Evolutionary conservation across 1,140 invertebrate species (phyloP).

Genomic region (Cydia fagiglandana): DNA sequence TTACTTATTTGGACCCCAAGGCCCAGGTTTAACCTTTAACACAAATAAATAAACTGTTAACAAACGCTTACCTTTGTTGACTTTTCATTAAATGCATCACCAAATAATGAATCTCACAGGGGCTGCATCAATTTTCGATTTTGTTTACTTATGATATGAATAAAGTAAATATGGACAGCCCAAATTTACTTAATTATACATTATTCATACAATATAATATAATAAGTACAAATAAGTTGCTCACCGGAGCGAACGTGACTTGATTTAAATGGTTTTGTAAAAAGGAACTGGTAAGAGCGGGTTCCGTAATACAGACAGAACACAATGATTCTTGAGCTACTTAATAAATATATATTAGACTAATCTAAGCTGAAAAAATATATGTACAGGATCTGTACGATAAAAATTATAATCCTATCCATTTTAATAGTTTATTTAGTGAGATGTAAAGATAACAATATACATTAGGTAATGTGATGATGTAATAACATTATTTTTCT

Average conservation of each 20-base stretch:
- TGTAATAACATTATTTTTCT: too few species aligned
- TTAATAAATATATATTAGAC: too few species aligned
- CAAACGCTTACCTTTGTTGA: slow-evolving; percentile 8
- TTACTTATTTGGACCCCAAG: too few species aligned
- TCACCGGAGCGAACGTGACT: slow-evolving; percentile 61
- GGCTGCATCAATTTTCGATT: not conserved
- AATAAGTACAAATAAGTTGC: not conserved
- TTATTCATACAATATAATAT: not conserved
- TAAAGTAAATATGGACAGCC: not conserved
- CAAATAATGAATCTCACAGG: not conserved
- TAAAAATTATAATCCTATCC: too few species aligned
- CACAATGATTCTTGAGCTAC: too few species aligned
- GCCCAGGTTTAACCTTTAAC: too few species aligned
- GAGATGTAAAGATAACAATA: too few species aligned
- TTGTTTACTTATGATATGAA: slow-evolving; percentile 2
- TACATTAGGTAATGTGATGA: too few species aligned
- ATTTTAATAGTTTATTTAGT: too few species aligned
- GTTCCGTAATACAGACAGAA: not conserved
- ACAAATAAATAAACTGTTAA: not conserved
- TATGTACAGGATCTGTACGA: too few species aligned
- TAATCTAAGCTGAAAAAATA: too few species aligned
- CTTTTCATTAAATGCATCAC: slow-evolving; percentile 1
- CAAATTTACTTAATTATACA: not conserved
- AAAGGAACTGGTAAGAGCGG: not conserved
- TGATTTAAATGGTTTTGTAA: slow-evolving; percentile 61